These are phyloP conservation scores for Sympetrum striolatum DNA, from an alignment of 2,888 invertebrate genomes.

Conservation along the genomic window DNA sequence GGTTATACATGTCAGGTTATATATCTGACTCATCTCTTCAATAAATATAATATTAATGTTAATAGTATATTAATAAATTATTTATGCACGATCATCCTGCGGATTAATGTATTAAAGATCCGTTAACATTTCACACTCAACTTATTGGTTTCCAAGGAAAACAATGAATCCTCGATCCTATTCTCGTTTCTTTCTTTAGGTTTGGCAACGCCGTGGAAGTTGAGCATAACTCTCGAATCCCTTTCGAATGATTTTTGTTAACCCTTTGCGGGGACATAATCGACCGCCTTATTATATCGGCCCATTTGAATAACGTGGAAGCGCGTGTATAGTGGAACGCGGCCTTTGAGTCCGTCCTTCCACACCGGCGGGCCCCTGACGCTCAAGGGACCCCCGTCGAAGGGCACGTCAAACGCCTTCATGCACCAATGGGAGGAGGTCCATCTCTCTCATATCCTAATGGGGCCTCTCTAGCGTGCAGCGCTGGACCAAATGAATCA, in stretches of 20 bases:
- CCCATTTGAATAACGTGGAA: background rate
- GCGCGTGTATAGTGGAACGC: background rate
- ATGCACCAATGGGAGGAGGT: background rate
- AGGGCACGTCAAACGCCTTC: background rate
- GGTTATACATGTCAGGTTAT: no score
- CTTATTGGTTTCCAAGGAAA: no score
- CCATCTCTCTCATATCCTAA: background rate
- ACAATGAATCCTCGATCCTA: no score
- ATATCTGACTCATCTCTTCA: no score
- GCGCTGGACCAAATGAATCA: background rate
- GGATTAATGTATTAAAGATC: no score
- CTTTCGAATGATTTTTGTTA: background rate
- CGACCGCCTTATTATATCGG: background rate
- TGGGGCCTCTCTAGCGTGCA: background rate
- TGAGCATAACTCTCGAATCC: background rate
- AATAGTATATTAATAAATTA: no score
- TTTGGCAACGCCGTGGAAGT: background rate
- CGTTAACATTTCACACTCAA: no score
- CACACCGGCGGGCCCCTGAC: conserved; percentile 12
- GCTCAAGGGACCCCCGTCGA: background rate
- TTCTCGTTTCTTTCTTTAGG: background rate
- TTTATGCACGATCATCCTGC: no score
- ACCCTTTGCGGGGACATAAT: background rate
- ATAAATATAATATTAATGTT: no score
- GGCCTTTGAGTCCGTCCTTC: background rate